Conservation (phyloP, 2,888 invertebrate species). For the Tromatobia lineatoria region DNA sequence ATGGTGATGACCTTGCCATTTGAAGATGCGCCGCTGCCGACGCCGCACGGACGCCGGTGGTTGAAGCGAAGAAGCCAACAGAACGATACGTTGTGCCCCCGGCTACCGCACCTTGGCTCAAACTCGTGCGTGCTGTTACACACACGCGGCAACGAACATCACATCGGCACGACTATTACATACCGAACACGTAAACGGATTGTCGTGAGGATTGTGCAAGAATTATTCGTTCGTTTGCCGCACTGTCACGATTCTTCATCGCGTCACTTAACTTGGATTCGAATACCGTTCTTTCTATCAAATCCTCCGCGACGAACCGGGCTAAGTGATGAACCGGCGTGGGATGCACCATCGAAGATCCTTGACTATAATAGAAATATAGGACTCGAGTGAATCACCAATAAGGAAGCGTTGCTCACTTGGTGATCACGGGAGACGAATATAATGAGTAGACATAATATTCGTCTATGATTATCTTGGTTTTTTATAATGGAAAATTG, state of each 20-base stretch:
- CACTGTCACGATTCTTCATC: conserved; percentile 15
- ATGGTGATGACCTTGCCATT: conserved; percentile 82
- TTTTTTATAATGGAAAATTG: neutral
- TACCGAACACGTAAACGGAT: neutral
- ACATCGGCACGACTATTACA: neutral
- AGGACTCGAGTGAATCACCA: neutral
- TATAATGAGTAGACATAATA: neutral
- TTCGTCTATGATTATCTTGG: neutral
- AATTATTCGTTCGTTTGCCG: neutral
- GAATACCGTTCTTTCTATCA: neutral
- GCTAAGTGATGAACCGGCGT: neutral
- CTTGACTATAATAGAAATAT: conserved; percentile 1
- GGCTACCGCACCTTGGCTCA: conserved; percentile 45
- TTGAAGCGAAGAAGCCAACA: conserved; percentile 24
- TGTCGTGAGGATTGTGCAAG: conserved; percentile 19
- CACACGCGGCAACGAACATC: neutral
- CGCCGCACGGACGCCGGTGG: conserved; percentile 29
- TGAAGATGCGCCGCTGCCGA: conserved; percentile 77
- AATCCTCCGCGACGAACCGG: neutral
- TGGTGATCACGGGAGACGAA: neutral
- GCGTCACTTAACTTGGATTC: neutral
- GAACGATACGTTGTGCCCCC: conserved; percentile 29
- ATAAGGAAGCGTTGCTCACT: neutral
- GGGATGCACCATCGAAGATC: neutral
- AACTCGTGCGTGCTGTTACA: neutral